Percentiles rank a stretch among this genome's conserved stretches.
Conservation (phyloP, 2,113 vertebrate genomes). For the Indicator maculatus region DNA sequence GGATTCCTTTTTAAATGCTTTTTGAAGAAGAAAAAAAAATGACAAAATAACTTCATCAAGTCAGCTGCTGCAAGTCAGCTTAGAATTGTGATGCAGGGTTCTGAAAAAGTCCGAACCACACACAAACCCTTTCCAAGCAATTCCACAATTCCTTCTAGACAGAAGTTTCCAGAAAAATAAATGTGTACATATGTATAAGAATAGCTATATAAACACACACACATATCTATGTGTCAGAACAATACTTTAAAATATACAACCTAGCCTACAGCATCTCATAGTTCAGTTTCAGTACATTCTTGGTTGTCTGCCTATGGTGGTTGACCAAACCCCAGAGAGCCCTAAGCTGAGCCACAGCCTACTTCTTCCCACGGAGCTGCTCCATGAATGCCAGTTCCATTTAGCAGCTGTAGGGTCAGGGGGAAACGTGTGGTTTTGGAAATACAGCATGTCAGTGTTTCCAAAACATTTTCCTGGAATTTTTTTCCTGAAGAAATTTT, state of each 20-base stretch:
- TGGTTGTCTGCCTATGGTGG: neutral
- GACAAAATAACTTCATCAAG: neutral
- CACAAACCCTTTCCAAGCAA: neutral
- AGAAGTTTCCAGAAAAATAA: neutral
- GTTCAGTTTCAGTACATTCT: neutral
- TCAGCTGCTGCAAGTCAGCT: neutral
- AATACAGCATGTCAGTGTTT: conserved; percentile 71
- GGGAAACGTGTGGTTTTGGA: conserved; percentile 62
- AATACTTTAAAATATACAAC: neutral
- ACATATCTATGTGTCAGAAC: neutral
- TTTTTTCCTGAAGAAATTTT: conserved; percentile 42
- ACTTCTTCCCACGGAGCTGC: neutral
- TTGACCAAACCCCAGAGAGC: neutral
- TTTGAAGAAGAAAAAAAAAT: neutral
- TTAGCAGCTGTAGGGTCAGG: conserved; percentile 61
- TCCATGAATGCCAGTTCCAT: conserved; percentile 1
- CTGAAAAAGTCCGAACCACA: neutral
- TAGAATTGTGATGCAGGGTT: neutral
- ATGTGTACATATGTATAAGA: neutral
- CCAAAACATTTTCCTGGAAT: conserved; percentile 64
- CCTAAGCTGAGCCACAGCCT: neutral
- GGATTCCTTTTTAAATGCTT: neutral
- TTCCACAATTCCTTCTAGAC: neutral
- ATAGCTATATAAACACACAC: neutral
- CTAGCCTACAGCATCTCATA: neutral